Evolutionary conservation across 2,113 vertebrate genomes (phyloP), one percentile per base, ranked within the genome.

Genomic region (Miniopterus natalensis): DNA sequence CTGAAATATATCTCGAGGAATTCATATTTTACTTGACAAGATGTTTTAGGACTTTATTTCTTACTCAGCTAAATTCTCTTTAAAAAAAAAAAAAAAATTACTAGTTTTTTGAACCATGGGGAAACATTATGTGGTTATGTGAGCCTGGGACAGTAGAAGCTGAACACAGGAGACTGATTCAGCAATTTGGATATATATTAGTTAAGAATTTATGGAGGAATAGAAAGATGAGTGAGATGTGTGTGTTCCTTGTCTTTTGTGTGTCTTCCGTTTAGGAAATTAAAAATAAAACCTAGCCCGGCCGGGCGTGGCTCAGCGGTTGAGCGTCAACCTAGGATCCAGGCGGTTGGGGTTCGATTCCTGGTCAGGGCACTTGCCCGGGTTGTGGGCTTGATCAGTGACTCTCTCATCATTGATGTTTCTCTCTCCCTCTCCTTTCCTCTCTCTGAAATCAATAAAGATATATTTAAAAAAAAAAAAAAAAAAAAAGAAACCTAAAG

Each of bases 21-120:
- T 78, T 84, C 5, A 13, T 31, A 57, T 57, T 91, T 93, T 79
- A 91, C 23, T 79, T 88, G 45, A 63, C 40, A 88, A 42, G 63
- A 66, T 89, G 17, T 66, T 91, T 84, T 85, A 55, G 31, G 5
- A 61, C n/a, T 80, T 78, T 55, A 51, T 78, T 88, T 83, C 55
- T 90, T 84, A 77, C 21, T 75, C 31, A 61, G 11, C 6, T 31
- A 36, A 81, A 70, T 42, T 40, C 53, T 84, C 25, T 94, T 63
- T 29, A 13, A 59, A 40, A 87, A 63, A 75, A 85, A 59, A 45
- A 86, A 63, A 75, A 85, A 59, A 45, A 86, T 31, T 40, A 65
- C 8, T 66, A 31, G 73, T 3, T n/a, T 36, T 74, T 93, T 95
- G 55, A 71, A 65, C 59, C 17, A 1, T 47, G 21, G 11, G 29